phyloP scores from a whole-genome alignment of 1,140 invertebrate species.

The Bathynomus jamesi region DNA sequence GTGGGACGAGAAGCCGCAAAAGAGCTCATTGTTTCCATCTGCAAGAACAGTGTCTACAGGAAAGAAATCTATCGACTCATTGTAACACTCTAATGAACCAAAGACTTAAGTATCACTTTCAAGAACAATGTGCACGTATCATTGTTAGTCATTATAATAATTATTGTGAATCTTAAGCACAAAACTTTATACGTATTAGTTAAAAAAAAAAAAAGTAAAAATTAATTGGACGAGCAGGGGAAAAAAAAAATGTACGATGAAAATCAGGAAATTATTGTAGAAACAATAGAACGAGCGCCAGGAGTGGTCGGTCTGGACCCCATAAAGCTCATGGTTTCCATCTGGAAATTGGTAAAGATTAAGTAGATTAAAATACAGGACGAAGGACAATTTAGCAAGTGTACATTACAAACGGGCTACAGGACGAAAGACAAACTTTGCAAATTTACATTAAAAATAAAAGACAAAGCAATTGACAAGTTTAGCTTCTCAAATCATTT shows the following conservation, averaged over 20 bases:
- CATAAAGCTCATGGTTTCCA: constrained; percentile 35
- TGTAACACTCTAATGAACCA: background rate
- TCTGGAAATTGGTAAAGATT: too few species aligned
- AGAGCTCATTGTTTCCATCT: constrained; percentile 36
- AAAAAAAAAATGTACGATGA: background rate
- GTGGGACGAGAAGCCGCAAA: constrained; percentile 29
- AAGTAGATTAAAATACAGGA: too few species aligned
- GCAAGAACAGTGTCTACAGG: constrained; percentile 17
- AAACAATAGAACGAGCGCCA: constrained; percentile 29
- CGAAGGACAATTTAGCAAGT: too few species aligned
- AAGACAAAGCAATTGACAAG: too few species aligned
- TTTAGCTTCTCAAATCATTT: too few species aligned
- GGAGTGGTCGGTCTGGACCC: constrained; percentile 30
- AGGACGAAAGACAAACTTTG: too few species aligned
- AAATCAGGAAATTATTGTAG: background rate
- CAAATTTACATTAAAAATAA: too few species aligned
- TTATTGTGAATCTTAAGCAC: background rate
- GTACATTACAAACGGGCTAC: too few species aligned
- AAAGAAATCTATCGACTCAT: background rate
- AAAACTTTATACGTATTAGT: background rate
- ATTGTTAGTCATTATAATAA: background rate
- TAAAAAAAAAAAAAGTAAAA: background rate
- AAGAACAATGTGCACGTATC: background rate
- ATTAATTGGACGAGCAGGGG: background rate
- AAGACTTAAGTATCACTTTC: background rate